Evolutionary conservation across 2,888 invertebrate genomes (phyloP), one percentile per base, ranked within the genome.

Genomic region (Lasioglossum marginatum): DNA sequence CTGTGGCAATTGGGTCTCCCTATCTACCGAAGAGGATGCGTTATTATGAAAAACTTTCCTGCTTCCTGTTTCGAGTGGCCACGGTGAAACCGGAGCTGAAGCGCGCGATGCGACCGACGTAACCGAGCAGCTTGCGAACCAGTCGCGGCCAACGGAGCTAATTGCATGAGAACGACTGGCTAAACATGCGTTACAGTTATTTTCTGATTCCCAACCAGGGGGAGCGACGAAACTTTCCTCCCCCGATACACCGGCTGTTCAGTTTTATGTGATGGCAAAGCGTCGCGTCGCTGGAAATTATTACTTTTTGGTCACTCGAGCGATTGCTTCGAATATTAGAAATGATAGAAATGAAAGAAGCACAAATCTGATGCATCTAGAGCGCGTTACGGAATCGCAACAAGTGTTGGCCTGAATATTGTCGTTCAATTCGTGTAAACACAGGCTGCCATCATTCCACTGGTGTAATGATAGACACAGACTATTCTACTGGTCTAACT

Each of bases 1-100:
- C 91, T 89, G 88, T 85, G 88, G 91, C 91, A 88, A 90, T 89
- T 88, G 91, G 91, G 91, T 91, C 89, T 91, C 88, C 87, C 91
- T 89, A 83, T 90, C 88, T 81, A 87, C 70, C 88, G 89, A 85
- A 85, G 88, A 89, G 90, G 89, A 90, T 87, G 87, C 89, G 88
- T 90, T 90, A 88, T 90, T 90, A 90, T 90, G 90, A 90, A 90
- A 90, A 90, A 70, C 88, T 90, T 90, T 84, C 12, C 83, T 82
- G 89, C 90, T 90, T 90, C 90, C 89, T 90, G 90, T 90, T 90
- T 90, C 89, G 81, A 89, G 70, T 88, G 81, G 76, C 40, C 57
- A 34, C 71, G 34, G 16, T 63, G 66, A 14, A 74, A 74, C 37
- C 52, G 43, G 34, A 19, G 3, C 72, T 79, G 43, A 34, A 77